Conservation (phyloP, 2,113 vertebrate species). For the Menidia beryllina region DNA sequence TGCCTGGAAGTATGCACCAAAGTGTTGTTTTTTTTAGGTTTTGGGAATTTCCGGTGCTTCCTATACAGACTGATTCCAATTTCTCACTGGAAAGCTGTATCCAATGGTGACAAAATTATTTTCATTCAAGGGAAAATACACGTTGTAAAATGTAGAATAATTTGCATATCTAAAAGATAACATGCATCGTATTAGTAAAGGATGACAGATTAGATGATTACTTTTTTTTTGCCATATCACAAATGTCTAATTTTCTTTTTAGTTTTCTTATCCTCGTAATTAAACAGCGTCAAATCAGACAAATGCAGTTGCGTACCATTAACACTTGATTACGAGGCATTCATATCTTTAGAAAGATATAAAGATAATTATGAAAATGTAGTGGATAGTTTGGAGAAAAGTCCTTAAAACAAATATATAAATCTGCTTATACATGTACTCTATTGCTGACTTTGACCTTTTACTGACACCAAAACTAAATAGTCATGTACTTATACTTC, state of each 20-base stretch:
- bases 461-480: too few species aligned
- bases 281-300: constrained; percentile 18
- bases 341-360: constrained; percentile 6
- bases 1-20: constrained; percentile 13
- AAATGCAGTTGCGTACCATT: background rate
- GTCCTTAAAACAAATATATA: too few species aligned
- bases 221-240: constrained; percentile 9
- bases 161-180: background rate
- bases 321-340: background rate
- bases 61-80: background rate
- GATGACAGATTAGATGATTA: too few species aligned
- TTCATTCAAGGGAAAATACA: constrained; percentile 13
- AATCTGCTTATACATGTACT: too few species aligned
- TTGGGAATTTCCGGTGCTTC: background rate
- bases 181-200: too few species aligned
- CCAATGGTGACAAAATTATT: constrained; percentile 5
- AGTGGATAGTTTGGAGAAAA: too few species aligned
- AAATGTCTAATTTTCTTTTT: constrained; percentile 19
- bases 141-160: constrained; percentile 15
- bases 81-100: background rate
- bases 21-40: constrained; percentile 11
- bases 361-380: background rate
- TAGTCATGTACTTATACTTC: too few species aligned
- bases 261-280: background rate
- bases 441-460: too few species aligned